Conservation (phyloP, 2,113 vertebrate species). For the Centrocercus urophasianus region DNA sequence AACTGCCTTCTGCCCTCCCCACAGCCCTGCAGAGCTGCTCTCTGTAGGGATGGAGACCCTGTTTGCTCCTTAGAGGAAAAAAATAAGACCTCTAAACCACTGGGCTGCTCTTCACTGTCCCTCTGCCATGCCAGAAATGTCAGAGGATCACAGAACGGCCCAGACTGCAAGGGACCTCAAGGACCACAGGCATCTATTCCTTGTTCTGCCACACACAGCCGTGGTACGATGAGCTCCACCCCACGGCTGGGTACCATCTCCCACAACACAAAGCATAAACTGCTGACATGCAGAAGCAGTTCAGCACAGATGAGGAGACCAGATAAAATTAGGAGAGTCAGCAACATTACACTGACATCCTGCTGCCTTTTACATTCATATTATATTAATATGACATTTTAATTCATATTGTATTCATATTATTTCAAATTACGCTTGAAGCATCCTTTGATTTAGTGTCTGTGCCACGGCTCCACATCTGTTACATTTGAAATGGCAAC, state of each 20-base stretch:
- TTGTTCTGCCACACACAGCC: rapidly evolving
- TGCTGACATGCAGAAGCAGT: rapidly evolving
- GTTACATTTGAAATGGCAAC: neutral
- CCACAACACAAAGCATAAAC: neutral
- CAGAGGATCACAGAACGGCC: too few relatives aligned
- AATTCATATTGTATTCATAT: neutral
- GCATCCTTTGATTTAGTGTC: neutral
- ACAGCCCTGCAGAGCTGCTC: rapidly evolving
- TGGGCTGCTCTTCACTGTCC: neutral
- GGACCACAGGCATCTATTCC: too few relatives aligned
- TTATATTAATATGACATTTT: constrained; percentile 47
- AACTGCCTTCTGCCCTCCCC: neutral
- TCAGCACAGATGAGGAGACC: neutral
- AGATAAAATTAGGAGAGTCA: constrained; percentile 10
- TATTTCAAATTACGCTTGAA: neutral
- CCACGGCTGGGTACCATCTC: rapidly evolving
- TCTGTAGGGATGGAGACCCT: too few relatives aligned
- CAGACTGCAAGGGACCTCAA: too few relatives aligned
- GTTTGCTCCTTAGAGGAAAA: neutral
- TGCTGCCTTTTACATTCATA: neutral
- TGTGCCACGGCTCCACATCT: neutral
- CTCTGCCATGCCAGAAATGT: neutral
- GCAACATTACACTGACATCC: constrained; percentile 15
- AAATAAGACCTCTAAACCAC: rapidly evolving
- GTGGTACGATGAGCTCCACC: too few relatives aligned